These are phyloP conservation scores for Darevskia nairensis DNA, from an alignment of 2,797 vertebrate species.

Conservation along the genomic window DNA sequence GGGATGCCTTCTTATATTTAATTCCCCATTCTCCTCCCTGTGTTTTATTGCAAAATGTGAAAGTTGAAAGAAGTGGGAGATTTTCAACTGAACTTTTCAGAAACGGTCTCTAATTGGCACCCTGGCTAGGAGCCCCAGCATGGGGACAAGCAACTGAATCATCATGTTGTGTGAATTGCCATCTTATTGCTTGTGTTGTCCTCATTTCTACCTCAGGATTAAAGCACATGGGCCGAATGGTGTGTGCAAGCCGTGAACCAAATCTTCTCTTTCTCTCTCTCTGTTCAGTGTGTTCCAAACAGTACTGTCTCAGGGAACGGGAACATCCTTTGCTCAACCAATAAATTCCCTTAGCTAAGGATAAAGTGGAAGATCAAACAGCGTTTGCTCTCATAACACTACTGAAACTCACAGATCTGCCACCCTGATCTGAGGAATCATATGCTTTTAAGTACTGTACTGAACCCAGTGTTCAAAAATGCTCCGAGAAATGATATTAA, in stretches of 20 bases:
- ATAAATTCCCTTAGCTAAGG: neutral
- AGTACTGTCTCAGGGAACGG: neutral
- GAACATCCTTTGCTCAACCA: constrained; percentile 22
- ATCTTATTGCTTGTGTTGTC: neutral
- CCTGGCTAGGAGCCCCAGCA: neutral
- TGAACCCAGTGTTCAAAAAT: neutral
- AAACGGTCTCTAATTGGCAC: neutral
- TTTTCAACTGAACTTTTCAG: neutral
- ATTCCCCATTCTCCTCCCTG: accelerated
- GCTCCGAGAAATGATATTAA: neutral
- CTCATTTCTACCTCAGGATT: neutral
- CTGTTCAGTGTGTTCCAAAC: neutral
- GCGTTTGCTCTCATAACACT: neutral
- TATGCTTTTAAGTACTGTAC: neutral
- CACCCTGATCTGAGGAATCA: neutral
- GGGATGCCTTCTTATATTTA: neutral
- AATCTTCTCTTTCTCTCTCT: neutral
- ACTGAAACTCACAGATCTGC: neutral
- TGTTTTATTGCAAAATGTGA: accelerated
- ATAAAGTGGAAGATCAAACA: neutral
- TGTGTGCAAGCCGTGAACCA: accelerated
- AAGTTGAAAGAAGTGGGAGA: neutral
- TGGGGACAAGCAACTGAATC: neutral
- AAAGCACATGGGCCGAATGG: neutral
- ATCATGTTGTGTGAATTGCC: neutral